These are phyloP conservation scores for Carcina quercana DNA, from an alignment of 2,888 invertebrate genomes.

Conservation along the genomic window DNA sequence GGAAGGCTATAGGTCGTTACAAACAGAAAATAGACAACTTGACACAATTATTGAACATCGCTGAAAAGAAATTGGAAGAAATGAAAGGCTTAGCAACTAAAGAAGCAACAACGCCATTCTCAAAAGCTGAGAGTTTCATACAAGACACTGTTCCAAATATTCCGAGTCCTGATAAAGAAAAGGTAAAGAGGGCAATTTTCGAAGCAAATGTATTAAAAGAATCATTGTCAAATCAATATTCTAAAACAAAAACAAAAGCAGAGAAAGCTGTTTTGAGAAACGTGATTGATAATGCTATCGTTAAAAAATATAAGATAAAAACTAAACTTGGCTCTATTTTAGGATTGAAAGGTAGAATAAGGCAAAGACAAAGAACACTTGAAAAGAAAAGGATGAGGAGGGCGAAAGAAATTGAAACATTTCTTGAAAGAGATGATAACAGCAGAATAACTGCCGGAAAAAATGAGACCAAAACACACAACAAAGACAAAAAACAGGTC, in stretches of 20 bases:
- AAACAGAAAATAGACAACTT: background rate
- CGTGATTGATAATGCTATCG: conserved; percentile 1
- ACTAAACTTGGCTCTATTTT: conserved; percentile 1
- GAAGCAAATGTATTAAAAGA: conserved; percentile 1
- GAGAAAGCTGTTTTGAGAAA: background rate
- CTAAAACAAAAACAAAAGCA: background rate
- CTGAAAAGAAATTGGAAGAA: background rate
- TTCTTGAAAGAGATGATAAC: conserved; percentile 14
- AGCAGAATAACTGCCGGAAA: conserved; percentile 18
- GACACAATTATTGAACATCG: background rate
- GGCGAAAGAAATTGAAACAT: background rate
- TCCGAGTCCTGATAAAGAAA: background rate
- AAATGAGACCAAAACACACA: conserved; percentile 15
- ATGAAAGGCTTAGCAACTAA: background rate
- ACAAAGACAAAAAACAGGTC: conserved; percentile 16
- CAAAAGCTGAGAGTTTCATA: conserved; percentile 1
- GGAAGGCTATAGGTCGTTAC: background rate
- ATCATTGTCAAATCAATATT: conserved; percentile 2
- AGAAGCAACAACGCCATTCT: conserved; percentile 1
- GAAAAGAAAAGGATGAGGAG: background rate
- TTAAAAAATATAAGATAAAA: conserved; percentile 3
- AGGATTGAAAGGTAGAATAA: conserved; percentile 2
- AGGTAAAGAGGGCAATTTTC: conserved; percentile 1
- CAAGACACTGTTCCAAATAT: conserved; percentile 1
- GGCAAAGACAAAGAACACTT: background rate